Conservation (phyloP, 1,140 invertebrate genomes). For the Trachelipus rathkii region DNA sequence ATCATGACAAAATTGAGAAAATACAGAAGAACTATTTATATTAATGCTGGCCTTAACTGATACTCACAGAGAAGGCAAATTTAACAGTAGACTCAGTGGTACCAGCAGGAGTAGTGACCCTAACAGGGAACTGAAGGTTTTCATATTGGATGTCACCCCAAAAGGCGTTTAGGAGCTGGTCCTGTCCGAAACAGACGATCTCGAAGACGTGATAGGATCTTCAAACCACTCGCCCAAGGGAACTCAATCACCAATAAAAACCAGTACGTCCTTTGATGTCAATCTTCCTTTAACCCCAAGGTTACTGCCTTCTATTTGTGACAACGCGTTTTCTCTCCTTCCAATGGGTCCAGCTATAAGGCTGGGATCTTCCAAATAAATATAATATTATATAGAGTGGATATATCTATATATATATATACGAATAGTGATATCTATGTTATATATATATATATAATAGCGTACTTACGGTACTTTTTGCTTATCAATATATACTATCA, state of each 20-base stretch:
- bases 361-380: slow-evolving; percentile 86
- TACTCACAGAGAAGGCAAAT: slow-evolving; percentile 73
- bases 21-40: no score
- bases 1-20: no score
- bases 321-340: slow-evolving; percentile 93
- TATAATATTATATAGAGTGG: no score
- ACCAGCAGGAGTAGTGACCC: slow-evolving; percentile 83
- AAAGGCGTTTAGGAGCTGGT: slow-evolving; percentile 62
- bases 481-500: no score
- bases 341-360: slow-evolving; percentile 86
- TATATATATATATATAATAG: no score
- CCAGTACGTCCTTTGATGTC: slow-evolving; percentile 88
- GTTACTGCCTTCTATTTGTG: slow-evolving; percentile 93
- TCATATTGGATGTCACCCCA: slow-evolving; percentile 84
- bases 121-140: slow-evolving; percentile 74
- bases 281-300: slow-evolving; percentile 77
- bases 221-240: slow-evolving; percentile 82
- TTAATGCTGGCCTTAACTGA: no score
- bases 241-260: slow-evolving; percentile 83
- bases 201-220: slow-evolving; percentile 84
- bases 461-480: no score
- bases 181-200: slow-evolving; percentile 85
- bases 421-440: no score
- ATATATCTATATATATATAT: no score
- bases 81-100: slow-evolving; percentile 80